Evolutionary conservation across 2,113 vertebrate species (phyloP).

Genomic region (Promerops cafer): DNA sequence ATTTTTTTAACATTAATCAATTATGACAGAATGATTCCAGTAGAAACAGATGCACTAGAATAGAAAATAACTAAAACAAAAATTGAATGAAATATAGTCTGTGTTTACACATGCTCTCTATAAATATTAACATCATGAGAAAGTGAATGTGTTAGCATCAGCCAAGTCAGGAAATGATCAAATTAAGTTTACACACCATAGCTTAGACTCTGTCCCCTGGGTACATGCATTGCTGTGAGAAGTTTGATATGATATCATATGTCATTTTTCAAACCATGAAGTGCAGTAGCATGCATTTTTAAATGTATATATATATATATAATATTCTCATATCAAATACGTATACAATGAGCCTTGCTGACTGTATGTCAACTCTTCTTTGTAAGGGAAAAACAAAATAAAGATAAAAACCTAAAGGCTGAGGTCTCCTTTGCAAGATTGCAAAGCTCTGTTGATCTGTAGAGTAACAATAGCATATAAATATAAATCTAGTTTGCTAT

Average conservation of each 20-base stretch:
- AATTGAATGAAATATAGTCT: not conserved
- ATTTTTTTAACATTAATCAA: not conserved
- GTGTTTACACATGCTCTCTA: not conserved
- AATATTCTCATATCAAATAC: not conserved
- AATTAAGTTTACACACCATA: not conserved
- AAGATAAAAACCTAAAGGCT: not conserved
- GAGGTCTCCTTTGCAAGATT: not conserved
- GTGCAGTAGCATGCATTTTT: not conserved
- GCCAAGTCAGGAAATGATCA: not conserved
- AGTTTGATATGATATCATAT: not conserved
- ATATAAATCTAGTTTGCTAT: not conserved
- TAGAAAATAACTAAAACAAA: not conserved
- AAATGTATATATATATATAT: no score
- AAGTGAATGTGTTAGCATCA: not conserved
- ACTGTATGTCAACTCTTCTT: not conserved
- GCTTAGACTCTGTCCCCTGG: not conserved
- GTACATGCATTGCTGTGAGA: not conserved
- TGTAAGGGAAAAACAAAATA: not conserved
- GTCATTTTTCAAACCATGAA: not conserved
- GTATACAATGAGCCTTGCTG: not conserved
- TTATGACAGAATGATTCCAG: not conserved
- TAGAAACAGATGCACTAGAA: not conserved
- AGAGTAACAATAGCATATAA: not conserved
- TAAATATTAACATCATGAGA: not conserved
- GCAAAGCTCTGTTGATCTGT: not conserved